These are phyloP conservation scores for Ctenosaura bakeri DNA, from an alignment of 2,797 vertebrate species.

Conservation along the genomic window DNA sequence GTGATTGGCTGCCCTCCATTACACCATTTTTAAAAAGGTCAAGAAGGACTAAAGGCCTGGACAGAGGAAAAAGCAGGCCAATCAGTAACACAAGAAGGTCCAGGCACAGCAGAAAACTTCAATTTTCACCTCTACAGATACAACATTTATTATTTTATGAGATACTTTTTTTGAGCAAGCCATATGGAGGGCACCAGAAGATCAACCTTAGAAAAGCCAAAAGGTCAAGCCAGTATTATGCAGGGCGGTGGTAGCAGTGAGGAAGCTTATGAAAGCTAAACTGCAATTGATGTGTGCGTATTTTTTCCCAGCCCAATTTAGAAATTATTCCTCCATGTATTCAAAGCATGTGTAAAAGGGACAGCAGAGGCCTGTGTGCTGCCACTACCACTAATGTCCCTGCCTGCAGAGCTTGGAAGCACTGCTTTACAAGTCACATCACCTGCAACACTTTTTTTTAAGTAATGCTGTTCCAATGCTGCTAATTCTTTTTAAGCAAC, in stretches of 20 bases:
- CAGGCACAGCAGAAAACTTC: not conserved
- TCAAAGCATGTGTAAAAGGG: not conserved
- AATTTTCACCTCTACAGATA: not conserved
- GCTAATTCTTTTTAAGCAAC: too few species aligned
- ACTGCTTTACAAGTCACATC: too few species aligned
- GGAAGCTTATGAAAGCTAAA: not conserved
- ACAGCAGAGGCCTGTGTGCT: not conserved
- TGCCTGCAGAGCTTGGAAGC: not conserved
- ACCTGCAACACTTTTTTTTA: too few species aligned
- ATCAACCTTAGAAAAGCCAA: not conserved
- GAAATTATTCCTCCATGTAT: not conserved
- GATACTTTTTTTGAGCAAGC: not conserved
- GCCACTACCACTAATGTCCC: too few species aligned
- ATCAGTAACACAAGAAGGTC: not conserved
- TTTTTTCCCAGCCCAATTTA: not conserved
- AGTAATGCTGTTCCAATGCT: not conserved
- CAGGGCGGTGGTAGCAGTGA: not conserved
- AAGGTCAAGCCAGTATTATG: not conserved
- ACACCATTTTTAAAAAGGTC: constrained; percentile 5
- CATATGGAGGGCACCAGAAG: not conserved
- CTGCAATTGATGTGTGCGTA: not conserved
- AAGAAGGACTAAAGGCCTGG: not conserved
- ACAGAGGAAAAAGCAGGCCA: not conserved
- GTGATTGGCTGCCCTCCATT: not conserved
- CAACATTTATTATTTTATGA: not conserved